Evolutionary conservation across 2,797 vertebrate genomes (phyloP).

Genomic region (Danio jaintianensis): DNA sequence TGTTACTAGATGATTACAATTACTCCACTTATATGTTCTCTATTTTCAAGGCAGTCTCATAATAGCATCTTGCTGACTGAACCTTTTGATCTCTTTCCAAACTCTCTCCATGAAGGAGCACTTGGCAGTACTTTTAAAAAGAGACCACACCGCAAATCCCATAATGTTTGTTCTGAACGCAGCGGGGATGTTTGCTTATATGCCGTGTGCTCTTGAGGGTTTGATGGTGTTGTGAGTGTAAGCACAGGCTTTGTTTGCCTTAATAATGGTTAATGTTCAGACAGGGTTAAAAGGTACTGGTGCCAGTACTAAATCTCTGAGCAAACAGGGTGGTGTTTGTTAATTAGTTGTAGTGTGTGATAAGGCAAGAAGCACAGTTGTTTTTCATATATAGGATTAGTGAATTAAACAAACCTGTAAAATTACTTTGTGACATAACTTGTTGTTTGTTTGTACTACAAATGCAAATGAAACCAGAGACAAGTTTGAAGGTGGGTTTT

Average conservation of each 20-base stretch:
- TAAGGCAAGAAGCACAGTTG: neutral
- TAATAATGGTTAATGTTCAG: slow-evolving; percentile 4
- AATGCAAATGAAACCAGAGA: neutral
- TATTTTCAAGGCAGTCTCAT: neutral
- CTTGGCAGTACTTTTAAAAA: slow-evolving; percentile 4
- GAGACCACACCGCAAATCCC: neutral
- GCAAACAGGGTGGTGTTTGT: neutral
- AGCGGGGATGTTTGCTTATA: neutral
- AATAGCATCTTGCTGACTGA: neutral
- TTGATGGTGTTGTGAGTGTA: neutral
- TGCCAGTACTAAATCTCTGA: slow-evolving; percentile 12
- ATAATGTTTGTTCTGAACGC: neutral
- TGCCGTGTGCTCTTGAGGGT: neutral
- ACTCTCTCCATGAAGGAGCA: neutral
- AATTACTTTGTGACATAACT: neutral
- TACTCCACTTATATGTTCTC: neutral
- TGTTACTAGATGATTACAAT: too few relatives aligned
- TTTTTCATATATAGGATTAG: neutral
- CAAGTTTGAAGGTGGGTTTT: too few relatives aligned
- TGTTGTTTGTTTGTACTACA: neutral
- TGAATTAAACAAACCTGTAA: neutral
- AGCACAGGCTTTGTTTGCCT: neutral
- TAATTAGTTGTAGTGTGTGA: neutral
- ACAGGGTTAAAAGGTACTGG: neutral
- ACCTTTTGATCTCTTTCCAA: neutral